These are phyloP conservation scores for Synanthedon formicaeformis DNA, from an alignment of 2,888 invertebrate species.

Conservation along the genomic window DNA sequence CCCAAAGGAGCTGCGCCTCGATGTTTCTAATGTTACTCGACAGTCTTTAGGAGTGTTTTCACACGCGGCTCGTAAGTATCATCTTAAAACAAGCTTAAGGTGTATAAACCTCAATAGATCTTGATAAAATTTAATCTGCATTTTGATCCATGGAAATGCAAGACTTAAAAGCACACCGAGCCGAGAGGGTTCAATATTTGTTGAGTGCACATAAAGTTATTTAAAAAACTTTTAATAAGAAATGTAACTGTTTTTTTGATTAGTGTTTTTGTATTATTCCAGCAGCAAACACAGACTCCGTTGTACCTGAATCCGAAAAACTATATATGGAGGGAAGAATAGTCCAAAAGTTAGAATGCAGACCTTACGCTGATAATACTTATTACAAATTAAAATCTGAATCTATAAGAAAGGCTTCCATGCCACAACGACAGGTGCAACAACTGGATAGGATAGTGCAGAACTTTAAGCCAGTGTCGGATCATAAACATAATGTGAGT, in stretches of 20 bases:
- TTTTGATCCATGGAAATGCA: too few species aligned
- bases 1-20: slow-evolving; percentile 91
- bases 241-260: background rate
- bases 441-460: slow-evolving; percentile 89
- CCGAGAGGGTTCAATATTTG: too few species aligned
- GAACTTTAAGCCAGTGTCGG: slow-evolving; percentile 92
- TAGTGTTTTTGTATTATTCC: slow-evolving; percentile 10
- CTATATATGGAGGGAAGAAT: slow-evolving; percentile 93
- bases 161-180: too few species aligned
- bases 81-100: background rate
- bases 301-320: slow-evolving; percentile 84
- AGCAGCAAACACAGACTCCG: slow-evolving; percentile 75
- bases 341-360: slow-evolving; percentile 95
- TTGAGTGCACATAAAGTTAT: background rate
- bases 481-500: slow-evolving; percentile 92
- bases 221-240: background rate
- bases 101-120: too few species aligned
- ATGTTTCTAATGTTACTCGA: slow-evolving; percentile 89
- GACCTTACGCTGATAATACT: slow-evolving; percentile 86
- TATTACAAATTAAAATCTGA: slow-evolving; percentile 93
- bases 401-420: slow-evolving; percentile 87
- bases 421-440: slow-evolving; percentile 88
- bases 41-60: slow-evolving; percentile 95
- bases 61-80: slow-evolving; percentile 78
- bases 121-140: too few species aligned